Percentiles rank a stretch among this genome's conserved stretches.
phyloP scores from a whole-genome alignment of 2,797 vertebrate species.

The Protonibea diacanthus region DNA sequence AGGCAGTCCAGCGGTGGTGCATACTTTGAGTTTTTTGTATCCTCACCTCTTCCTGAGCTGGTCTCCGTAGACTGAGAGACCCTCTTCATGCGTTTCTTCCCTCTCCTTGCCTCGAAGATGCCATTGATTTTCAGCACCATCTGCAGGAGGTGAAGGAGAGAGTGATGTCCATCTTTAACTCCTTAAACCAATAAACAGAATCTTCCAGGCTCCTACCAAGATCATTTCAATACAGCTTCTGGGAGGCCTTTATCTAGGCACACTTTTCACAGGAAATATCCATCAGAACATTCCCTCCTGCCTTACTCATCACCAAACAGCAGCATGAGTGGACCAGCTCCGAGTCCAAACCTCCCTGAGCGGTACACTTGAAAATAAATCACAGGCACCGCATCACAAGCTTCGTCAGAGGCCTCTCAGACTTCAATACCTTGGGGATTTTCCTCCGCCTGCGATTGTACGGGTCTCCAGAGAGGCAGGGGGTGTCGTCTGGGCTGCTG shows the following conservation, averaged over 20 bases:
- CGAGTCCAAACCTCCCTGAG: constrained; percentile 19
- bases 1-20: not conserved
- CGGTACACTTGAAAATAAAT: constrained; percentile 47
- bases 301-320: constrained; percentile 51
- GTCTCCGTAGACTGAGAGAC: constrained; percentile 93
- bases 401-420: constrained; percentile 23
- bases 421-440: constrained; percentile 92
- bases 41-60: constrained; percentile 94
- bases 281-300: constrained; percentile 40
- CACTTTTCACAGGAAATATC: constrained; percentile 61
- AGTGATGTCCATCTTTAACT: constrained; percentile 37
- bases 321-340: constrained; percentile 45
- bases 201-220: constrained; percentile 21
- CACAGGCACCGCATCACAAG: constrained; percentile 30
- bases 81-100: constrained; percentile 95
- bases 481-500: constrained; percentile 97
- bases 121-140: constrained; percentile 96
- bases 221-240: constrained; percentile 37
- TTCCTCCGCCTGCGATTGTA: constrained; percentile 94
- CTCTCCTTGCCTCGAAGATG: constrained; percentile 94
- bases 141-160: constrained; percentile 80
- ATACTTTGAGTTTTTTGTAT: not conserved
- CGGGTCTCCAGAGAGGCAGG: constrained; percentile 93
- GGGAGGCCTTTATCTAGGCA: constrained; percentile 33
- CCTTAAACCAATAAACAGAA: constrained; percentile 43